Base-by-base conservation (phyloP, 2,113 vertebrate species). In the Rhinolophus sinicus region DNA sequence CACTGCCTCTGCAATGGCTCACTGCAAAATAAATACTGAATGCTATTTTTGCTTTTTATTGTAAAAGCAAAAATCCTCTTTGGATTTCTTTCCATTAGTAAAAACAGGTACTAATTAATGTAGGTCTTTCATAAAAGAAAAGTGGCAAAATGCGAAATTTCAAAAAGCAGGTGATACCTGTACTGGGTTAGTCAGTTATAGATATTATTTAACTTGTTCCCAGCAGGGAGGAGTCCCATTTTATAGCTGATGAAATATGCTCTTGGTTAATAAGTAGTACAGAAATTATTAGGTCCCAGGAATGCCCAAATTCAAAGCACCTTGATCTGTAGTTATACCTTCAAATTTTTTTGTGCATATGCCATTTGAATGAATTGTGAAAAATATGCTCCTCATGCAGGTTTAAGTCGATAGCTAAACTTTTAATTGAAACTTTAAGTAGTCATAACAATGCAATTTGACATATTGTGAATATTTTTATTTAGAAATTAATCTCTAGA, bases 371-470 rank as follows among this genome's bases (percentile, higher is more conserved):
- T 67, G 22, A 78, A 90, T 47, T 84, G 30, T 93, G 76, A 83
- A 75, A 85, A 97, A 26, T 44, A 50, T 90, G 26, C 21, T 69
- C 52, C 21, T n/a, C 6, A 65, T 44, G 21, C 19, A 77, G 58
- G 47, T 88, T 94, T 90, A 87, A 90, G 11, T 69, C 64, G 62
- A 54, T 28, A 88, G 50, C 21, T 73, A 72, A 81, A 40, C 15
- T 62, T 89, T 93, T 38, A 58, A 84, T 72, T 33, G 28, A 87
- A 69, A 88, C 44, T 90, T 93, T 80, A 56, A 88, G 22, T 85
- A 62, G 69, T 76, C 33, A 58, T 84, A 69, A 21, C 18, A 70
- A 56, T 93, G 7, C 8, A 64, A 38, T 44, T 94, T 92, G 16
- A n/a, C 22, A 78, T 62, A 78, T 40, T 78, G 5, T 1, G 64